These are phyloP conservation scores for Meloidogyne exigua DNA, from an alignment of 1,140 invertebrate species.

Conservation along the genomic window DNA sequence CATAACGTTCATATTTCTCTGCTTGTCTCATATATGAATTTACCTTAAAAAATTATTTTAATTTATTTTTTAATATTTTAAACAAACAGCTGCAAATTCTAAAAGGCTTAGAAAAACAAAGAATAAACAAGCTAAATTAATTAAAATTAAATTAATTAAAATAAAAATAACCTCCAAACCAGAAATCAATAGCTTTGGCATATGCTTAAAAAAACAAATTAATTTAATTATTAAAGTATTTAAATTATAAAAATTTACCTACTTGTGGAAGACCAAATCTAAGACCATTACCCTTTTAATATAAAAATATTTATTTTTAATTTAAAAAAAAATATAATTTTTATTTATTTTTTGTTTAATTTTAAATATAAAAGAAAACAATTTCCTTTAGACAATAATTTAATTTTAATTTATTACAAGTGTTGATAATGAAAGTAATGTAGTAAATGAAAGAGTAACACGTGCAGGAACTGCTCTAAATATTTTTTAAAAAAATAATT, in stretches of 20 bases:
- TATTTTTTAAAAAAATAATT: not conserved
- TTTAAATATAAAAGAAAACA: no score
- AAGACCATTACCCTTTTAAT: constrained; percentile 45
- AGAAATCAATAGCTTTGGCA: constrained; percentile 49
- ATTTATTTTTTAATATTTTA: not conserved
- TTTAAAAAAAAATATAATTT: not conserved
- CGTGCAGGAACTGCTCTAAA: constrained; percentile 57
- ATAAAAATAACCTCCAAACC: constrained; percentile 43
- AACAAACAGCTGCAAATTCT: constrained; percentile 53
- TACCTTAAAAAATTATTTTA: not conserved
- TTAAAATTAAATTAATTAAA: constrained; percentile 11
- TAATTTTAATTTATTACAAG: constrained; percentile 38
- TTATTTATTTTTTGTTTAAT: not conserved
- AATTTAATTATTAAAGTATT: no score
- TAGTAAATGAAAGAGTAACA: constrained; percentile 60
- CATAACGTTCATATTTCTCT: constrained; percentile 57
- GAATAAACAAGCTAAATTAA: constrained; percentile 37
- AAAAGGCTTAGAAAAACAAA: constrained; percentile 59
- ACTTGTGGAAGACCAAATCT: constrained; percentile 53
- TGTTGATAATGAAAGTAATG: constrained; percentile 57
- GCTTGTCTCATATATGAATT: constrained; percentile 60
- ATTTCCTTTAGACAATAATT: no score
- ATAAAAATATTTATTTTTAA: constrained; percentile 24
- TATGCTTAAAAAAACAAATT: no score
- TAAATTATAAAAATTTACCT: no score